Evolutionary conservation across 1,140 invertebrate species (phyloP).

Genomic region (Chironomus striatipennis): DNA sequence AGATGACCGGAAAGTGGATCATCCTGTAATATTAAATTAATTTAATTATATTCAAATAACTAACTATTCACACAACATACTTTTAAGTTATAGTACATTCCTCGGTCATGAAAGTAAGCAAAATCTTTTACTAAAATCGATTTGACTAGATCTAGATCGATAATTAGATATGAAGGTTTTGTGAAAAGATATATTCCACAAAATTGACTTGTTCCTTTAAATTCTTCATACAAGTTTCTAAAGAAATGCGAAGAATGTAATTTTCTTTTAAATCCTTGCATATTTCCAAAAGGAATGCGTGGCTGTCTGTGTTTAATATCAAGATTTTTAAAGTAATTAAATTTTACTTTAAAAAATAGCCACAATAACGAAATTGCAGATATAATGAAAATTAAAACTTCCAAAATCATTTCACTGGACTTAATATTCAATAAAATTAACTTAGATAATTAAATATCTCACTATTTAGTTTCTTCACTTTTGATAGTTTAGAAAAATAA

Average conservation of each 20-base stretch:
- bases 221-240: conserved; percentile 30
- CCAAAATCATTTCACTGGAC: background rate
- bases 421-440: too few species aligned
- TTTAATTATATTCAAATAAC: too few species aligned
- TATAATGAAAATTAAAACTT: background rate
- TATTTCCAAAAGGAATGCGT: conserved; percentile 34
- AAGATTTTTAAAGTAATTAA: conserved; percentile 35
- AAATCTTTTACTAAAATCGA: conserved; percentile 51
- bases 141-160: conserved; percentile 50
- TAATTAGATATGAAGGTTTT: background rate
- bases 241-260: conserved; percentile 29
- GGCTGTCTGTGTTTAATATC: conserved; percentile 42
- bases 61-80: too few species aligned
- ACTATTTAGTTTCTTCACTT: too few species aligned
- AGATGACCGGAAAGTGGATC: conserved; percentile 43
- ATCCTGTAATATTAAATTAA: conserved; percentile 25
- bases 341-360: background rate
- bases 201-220: conserved; percentile 30
- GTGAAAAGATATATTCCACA: conserved; percentile 24
- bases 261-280: conserved; percentile 27
- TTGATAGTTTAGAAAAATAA: too few species aligned
- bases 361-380: background rate
- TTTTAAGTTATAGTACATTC: conserved; percentile 40
- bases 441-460: too few species aligned
- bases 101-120: conserved; percentile 43